Evolutionary conservation across 2,797 vertebrate genomes (phyloP).

Genomic region (Psittacula derbiana): DNA sequence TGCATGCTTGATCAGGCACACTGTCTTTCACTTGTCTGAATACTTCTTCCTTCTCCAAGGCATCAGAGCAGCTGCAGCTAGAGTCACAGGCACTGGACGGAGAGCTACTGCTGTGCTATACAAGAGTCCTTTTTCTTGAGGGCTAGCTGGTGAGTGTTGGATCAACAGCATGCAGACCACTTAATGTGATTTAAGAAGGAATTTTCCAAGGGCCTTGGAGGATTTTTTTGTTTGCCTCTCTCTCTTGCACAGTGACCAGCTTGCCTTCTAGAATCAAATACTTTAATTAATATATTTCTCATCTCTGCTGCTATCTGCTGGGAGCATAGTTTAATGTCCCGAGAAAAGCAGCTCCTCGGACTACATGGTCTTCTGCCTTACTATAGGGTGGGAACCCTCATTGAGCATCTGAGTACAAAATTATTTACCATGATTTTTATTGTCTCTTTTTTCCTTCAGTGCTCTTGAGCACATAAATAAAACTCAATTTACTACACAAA

Average conservation of each 20-base stretch:
- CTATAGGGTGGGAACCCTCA: background rate
- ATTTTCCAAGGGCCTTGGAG: background rate
- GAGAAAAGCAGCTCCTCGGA: background rate
- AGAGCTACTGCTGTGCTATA: background rate
- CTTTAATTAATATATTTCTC: background rate
- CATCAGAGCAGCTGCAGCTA: background rate
- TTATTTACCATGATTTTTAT: background rate
- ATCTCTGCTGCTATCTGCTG: background rate
- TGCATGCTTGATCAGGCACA: background rate
- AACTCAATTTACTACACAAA: background rate
- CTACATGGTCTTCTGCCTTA: background rate
- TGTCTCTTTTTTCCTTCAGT: background rate
- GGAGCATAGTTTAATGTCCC: background rate
- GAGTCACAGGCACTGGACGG: background rate
- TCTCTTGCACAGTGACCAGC: background rate
- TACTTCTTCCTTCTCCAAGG: background rate
- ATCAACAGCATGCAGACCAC: background rate
- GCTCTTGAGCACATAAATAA: background rate
- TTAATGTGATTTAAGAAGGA: background rate
- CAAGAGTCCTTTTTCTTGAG: background rate
- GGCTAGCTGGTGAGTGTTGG: background rate
- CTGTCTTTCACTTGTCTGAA: background rate
- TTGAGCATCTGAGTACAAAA: background rate
- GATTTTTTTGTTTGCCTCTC: background rate
- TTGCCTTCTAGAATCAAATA: background rate